These are phyloP conservation scores for Tribolium freemani DNA, from an alignment of 2,888 invertebrate genomes.

Conservation along the genomic window DNA sequence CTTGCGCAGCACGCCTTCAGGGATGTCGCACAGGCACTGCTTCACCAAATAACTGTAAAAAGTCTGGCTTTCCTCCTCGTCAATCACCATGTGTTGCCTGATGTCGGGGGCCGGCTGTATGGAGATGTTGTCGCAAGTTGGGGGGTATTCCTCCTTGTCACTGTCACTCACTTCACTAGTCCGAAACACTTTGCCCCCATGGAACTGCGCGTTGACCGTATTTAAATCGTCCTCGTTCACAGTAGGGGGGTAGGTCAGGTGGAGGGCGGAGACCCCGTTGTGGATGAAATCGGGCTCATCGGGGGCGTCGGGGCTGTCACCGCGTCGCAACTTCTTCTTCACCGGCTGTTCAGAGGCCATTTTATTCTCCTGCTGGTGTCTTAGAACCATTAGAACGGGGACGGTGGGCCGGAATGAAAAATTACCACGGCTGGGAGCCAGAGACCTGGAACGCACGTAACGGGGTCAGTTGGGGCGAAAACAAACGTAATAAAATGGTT, in stretches of 20 bases:
- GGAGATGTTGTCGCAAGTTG: constrained; percentile 51
- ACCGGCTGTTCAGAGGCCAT: constrained; percentile 82
- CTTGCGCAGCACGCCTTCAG: constrained; percentile 78
- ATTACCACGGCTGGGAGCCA: neutral
- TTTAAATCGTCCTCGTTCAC: constrained; percentile 64
- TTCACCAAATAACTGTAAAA: constrained; percentile 79
- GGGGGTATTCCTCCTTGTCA: constrained; percentile 39
- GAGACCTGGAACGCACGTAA: neutral
- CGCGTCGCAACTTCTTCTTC: constrained; percentile 85
- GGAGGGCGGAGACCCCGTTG: constrained; percentile 62
- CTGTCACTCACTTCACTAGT: constrained; percentile 49
- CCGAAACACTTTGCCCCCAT: constrained; percentile 54
- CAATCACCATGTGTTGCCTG: constrained; percentile 26
- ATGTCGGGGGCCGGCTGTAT: constrained; percentile 59
- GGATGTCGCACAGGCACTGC: constrained; percentile 84
- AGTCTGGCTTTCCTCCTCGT: constrained; percentile 45
- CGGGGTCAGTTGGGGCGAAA: no score
- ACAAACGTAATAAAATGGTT: no score
- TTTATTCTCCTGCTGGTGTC: constrained; percentile 41
- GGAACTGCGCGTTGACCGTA: constrained; percentile 57
- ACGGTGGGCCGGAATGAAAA: neutral
- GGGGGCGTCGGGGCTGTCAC: constrained; percentile 71
- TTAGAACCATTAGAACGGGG: constrained; percentile 49
- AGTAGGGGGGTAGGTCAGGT: constrained; percentile 59
- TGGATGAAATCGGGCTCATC: constrained; percentile 73